phyloP scores from a whole-genome alignment of 2,113 vertebrate species.

The Gila orcuttii region DNA sequence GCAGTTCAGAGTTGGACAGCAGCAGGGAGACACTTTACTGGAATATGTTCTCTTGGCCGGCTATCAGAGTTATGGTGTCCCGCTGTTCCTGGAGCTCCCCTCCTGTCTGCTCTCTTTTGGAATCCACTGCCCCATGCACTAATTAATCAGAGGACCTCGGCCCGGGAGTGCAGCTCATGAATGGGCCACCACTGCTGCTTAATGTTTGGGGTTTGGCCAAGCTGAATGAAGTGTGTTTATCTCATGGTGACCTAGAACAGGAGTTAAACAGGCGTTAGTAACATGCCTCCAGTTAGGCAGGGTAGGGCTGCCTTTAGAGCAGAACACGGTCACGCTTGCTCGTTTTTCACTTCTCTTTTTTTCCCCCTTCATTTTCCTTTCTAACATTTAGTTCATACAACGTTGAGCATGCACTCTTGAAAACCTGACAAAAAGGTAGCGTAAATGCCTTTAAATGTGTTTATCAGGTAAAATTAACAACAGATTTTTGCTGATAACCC shows the following conservation, averaged over 20 bases:
- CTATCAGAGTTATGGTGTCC: constrained; percentile 27
- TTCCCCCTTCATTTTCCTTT: neutral
- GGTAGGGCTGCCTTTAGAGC: constrained; percentile 46
- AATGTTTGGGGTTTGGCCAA: constrained; percentile 68
- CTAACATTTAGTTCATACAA: neutral
- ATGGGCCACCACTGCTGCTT: constrained; percentile 65
- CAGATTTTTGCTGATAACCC: too few species aligned
- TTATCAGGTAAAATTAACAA: neutral
- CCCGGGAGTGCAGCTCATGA: constrained; percentile 63
- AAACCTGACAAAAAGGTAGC: neutral
- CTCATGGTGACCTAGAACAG: constrained; percentile 79
- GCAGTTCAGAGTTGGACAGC: neutral
- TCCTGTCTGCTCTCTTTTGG: constrained; percentile 58
- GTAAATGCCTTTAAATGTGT: neutral
- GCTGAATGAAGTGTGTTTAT: constrained; percentile 77
- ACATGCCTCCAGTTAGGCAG: constrained; percentile 64
- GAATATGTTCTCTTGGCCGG: constrained; percentile 27
- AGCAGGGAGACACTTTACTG: constrained; percentile 24
- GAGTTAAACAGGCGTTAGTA: constrained; percentile 77
- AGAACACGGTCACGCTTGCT: neutral
- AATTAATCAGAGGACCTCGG: constrained; percentile 73
- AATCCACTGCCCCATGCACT: constrained; percentile 68
- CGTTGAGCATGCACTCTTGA: neutral
- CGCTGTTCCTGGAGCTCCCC: constrained; percentile 26
- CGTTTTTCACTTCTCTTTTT: neutral